A percentile compares a stretch with the other conserved stretches of the same genome.
Evolutionary conservation across 2,113 vertebrate species (phyloP).

Genomic region (Ibidorhyncha struthersii): DNA sequence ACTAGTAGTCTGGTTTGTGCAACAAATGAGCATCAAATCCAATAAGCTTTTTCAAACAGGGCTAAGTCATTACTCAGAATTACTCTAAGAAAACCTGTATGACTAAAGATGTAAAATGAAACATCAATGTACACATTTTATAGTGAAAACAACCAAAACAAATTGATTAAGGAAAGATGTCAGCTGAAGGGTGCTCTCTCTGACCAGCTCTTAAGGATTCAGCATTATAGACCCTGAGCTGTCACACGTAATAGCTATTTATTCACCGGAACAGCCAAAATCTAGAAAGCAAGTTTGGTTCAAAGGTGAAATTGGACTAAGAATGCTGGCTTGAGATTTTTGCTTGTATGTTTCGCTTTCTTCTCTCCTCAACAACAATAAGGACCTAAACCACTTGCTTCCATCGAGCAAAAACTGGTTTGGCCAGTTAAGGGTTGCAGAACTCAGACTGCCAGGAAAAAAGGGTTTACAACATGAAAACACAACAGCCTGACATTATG

Average conservation of each 20-base stretch:
- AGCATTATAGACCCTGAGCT: background rate
- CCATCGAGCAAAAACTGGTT: conserved; percentile 5
- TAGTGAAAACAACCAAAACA: background rate
- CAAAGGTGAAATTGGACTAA: background rate
- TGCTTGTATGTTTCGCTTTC: background rate
- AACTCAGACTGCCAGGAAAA: background rate
- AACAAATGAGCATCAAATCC: conserved; percentile 20
- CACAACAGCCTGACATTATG: background rate
- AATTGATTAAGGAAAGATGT: background rate
- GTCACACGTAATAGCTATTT: background rate
- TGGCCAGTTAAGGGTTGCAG: background rate
- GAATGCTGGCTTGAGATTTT: background rate
- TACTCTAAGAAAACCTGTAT: background rate
- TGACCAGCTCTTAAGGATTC: background rate
- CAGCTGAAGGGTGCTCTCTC: background rate
- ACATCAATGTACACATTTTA: background rate
- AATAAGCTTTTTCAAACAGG: background rate
- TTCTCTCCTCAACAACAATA: background rate
- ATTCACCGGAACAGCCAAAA: background rate
- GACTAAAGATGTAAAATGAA: background rate
- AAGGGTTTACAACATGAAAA: background rate
- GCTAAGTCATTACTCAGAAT: background rate
- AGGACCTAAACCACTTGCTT: background rate
- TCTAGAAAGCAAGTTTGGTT: background rate
- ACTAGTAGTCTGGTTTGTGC: background rate